Percentiles rank a stretch among this genome's conserved stretches.
phyloP scores from a whole-genome alignment of 2,797 vertebrate genomes.

The Xiphophorus birchmanni region DNA sequence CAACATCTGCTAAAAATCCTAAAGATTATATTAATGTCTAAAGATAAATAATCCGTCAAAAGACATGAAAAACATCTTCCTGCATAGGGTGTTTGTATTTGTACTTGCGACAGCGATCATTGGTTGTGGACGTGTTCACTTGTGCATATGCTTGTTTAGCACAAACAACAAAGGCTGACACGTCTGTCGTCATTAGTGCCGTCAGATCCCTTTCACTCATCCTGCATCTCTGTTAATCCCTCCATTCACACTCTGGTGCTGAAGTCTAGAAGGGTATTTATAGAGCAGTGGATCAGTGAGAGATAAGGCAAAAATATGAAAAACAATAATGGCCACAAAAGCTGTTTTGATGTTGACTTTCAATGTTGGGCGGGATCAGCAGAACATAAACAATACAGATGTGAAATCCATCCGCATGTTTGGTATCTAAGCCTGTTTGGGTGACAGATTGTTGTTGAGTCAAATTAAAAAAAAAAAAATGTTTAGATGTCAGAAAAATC shows the following conservation, averaged over 20 bases:
- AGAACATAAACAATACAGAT: slow-evolving; percentile 60
- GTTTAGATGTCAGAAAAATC: slow-evolving; percentile 1
- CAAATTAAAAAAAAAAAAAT: slow-evolving; percentile 8
- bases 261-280: slow-evolving; percentile 60
- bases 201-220: slow-evolving; percentile 51
- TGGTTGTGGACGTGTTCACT: slow-evolving; percentile 11
- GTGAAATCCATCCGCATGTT: slow-evolving; percentile 34
- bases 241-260: slow-evolving; percentile 44
- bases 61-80: slow-evolving; percentile 61
- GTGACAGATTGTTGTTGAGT: slow-evolving; percentile 28
- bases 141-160: slow-evolving; percentile 32
- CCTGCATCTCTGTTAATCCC: slow-evolving; percentile 58
- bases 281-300: slow-evolving; percentile 46
- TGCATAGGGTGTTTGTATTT: slow-evolving; percentile 5
- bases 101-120: slow-evolving; percentile 19
- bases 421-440: slow-evolving; percentile 38
- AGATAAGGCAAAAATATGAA: slow-evolving; percentile 47
- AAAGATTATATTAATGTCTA: slow-evolving; percentile 47
- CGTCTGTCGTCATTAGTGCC: slow-evolving; percentile 35
- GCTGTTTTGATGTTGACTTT: slow-evolving; percentile 61
- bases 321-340: slow-evolving; percentile 59
- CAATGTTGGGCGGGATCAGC: slow-evolving; percentile 41
- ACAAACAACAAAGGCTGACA: slow-evolving; percentile 55
- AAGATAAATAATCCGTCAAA: slow-evolving; percentile 54
- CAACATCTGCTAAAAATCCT: slow-evolving; percentile 62